Percentiles rank a stretch among this genome's conserved stretches.
Conservation (phyloP, 2,797 vertebrate genomes). For the Eospalax fontanierii region DNA sequence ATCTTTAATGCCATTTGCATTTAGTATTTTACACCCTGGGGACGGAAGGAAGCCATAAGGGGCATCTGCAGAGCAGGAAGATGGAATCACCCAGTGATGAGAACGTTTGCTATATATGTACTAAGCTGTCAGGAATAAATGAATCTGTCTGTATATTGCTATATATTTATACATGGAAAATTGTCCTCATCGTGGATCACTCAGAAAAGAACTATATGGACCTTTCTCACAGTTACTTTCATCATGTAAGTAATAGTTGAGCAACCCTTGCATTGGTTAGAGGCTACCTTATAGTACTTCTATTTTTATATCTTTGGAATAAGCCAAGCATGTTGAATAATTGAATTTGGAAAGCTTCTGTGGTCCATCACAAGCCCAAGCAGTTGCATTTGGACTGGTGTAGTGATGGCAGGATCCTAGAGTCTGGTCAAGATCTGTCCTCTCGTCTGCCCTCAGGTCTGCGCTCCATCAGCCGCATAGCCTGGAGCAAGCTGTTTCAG, state of each 20-base stretch:
- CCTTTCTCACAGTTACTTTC: background rate
- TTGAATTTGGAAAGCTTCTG: background rate
- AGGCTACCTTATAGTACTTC: background rate
- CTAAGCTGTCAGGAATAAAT: background rate
- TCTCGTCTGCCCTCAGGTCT: no score
- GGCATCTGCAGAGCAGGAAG: background rate
- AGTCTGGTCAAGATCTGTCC: background rate
- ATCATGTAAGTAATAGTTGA: background rate
- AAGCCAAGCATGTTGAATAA: background rate
- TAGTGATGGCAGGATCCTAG: background rate
- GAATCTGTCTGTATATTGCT: no score
- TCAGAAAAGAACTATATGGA: background rate
- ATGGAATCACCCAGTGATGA: background rate
- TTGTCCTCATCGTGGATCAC: background rate
- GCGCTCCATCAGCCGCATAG: background rate
- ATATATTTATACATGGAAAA: background rate
- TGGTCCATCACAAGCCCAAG: background rate
- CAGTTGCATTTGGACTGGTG: background rate
- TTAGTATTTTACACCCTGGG: background rate
- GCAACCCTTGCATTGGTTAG: background rate
- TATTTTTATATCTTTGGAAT: background rate
- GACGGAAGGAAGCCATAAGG: background rate
- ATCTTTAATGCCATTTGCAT: background rate
- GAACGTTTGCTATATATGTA: background rate
- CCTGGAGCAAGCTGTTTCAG: rapidly evolving